Conservation (phyloP, 2,113 vertebrate genomes). For the Tetrax tetrax region DNA sequence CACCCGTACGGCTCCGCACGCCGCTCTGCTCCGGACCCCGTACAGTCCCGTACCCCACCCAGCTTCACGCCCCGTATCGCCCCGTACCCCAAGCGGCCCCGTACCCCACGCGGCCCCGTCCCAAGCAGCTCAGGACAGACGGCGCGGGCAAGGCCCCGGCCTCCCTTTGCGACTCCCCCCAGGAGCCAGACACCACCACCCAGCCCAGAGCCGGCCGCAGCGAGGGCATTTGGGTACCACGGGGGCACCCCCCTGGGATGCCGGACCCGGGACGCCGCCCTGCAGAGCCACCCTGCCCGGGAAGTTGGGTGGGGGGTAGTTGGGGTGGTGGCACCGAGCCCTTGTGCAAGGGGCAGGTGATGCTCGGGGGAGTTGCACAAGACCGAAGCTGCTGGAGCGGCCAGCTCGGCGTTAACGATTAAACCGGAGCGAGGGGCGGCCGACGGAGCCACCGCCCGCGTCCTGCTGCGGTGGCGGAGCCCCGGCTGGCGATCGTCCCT, state of each 20-base stretch:
- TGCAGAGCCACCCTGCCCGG: neutral
- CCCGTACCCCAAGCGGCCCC: too few species aligned
- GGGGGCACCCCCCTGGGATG: neutral
- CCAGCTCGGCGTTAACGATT: slow-evolving; percentile 62
- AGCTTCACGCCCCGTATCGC: too few species aligned
- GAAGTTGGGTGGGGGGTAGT: neutral
- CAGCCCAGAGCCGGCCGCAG: rapidly evolving
- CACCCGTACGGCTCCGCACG: neutral
- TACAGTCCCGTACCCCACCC: rapidly evolving
- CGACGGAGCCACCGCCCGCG: neutral
- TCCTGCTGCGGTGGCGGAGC: neutral
- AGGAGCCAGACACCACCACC: neutral
- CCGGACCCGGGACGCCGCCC: neutral
- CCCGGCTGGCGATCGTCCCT: neutral
- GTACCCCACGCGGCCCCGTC: too few species aligned
- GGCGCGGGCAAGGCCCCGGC: neutral
- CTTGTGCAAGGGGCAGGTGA: neutral
- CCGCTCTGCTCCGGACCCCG: rapidly evolving
- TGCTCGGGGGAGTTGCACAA: slow-evolving; percentile 2
- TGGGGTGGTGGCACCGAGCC: neutral
- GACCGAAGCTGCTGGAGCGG: neutral
- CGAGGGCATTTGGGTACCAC: rapidly evolving
- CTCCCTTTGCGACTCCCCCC: rapidly evolving
- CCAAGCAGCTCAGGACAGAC: too few species aligned
- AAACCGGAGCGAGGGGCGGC: slow-evolving; percentile 4